Evolutionary conservation across 2,888 invertebrate genomes (phyloP), one percentile per base, ranked within the genome.

Genomic region (Ceriagrion tenellum): DNA sequence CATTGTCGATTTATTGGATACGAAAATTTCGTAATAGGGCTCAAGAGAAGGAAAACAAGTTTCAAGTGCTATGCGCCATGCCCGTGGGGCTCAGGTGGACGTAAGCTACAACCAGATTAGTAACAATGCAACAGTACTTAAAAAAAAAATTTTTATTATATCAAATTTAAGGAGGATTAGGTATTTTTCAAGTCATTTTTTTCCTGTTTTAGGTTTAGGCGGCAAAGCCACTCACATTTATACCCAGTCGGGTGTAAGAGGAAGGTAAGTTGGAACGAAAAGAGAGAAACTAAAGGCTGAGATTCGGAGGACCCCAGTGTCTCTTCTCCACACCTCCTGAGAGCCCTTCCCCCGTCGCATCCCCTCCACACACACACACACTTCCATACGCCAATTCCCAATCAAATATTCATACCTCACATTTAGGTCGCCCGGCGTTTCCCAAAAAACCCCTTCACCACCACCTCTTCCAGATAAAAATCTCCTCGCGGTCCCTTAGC

Each of bases 341-440:
- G 13, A 81, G 0, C 81, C 81, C 20, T 16, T 59, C 13, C 20
- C 20, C 59, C 59, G 18, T 16, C 59, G 8, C 47, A 47, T 47
- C 8, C 47, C 47, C 47, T 47, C 8, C 47, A 47, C 47, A 47
- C 10, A 20, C 69, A n/a, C 10, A n/a, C 81, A 4, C 35, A n/a
- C 35, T 16, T 3, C 74, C 74, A 18, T 35, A 35, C 81, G 35
- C 81, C 81, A 81, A 81, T 81, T 81, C 81, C 35, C 81, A 81
- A 81, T 81, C 81, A 81, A 81, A 81, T 81, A 81, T 81, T 81
- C 81, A 81, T 81, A 81, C 81, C 81, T 35, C 81, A 35, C 81
- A 81, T 81, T 81, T 81, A 81, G 81, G 81, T 81, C 81, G 81
- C 16, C 30, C 16, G 4, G 16, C 81, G 81, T 35, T 30, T 81